A percentile compares a stretch with the other conserved stretches of the same genome.
These are phyloP conservation scores for Chaetodon trifasciatus DNA, from an alignment of 2,797 vertebrate species.

Conservation along the genomic window DNA sequence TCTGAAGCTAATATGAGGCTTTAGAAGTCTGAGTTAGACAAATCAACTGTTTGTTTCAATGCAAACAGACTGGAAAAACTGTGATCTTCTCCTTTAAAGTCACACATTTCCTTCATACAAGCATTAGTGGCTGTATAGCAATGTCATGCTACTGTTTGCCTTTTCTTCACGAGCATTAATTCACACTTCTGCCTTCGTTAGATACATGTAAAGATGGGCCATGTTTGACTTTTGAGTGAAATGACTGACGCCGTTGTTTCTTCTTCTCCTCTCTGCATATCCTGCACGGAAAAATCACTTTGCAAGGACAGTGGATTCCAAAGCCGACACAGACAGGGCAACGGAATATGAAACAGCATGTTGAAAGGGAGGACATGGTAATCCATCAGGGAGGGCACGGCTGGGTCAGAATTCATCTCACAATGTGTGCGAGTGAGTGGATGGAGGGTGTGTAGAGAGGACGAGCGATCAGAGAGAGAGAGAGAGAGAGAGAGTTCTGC, in stretches of 20 bases:
- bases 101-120: background rate
- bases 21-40: too few species aligned
- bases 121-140: background rate
- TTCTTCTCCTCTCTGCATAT: background rate
- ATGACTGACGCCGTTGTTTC: background rate
- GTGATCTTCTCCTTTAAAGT: background rate
- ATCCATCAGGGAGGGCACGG: conserved; percentile 11
- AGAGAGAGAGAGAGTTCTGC: conserved; percentile 36
- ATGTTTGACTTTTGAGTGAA: background rate
- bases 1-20: too few species aligned
- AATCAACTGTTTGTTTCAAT: too few species aligned
- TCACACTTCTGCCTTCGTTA: background rate
- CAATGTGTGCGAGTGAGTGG: background rate
- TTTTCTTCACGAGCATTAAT: background rate
- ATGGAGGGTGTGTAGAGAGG: conserved; percentile 7
- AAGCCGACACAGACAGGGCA: background rate
- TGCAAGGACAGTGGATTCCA: conserved; percentile 11
- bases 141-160: accelerated
- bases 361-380: conserved; percentile 15
- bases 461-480: conserved; percentile 27
- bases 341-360: conserved; percentile 23
- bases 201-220: background rate
- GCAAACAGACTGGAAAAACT: too few species aligned
- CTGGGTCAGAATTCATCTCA: background rate
- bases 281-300: conserved; percentile 1